Evolutionary conservation across 2,113 vertebrate species (phyloP), one percentile per base, ranked within the genome.

Genomic region (Glaucidium brasilianum): DNA sequence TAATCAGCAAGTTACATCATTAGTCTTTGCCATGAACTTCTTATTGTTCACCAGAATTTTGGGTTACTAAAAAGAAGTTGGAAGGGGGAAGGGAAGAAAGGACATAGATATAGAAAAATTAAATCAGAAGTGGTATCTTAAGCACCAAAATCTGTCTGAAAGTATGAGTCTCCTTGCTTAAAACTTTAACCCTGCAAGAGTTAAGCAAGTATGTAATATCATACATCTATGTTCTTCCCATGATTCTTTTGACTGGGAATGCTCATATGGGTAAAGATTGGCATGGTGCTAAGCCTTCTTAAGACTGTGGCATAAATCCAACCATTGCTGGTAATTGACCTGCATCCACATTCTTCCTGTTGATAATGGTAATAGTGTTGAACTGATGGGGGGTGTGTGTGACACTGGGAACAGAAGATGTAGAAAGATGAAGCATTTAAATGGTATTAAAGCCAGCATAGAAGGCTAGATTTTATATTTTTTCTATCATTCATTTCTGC

Each of bases 291-390:
- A 55, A 82, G 6, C 7, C 11, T 67, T 76, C 30, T 67, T 8
- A 63, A 41, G 43, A n/a, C 1, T 12, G 1, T 68, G 8, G 3
- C 30, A 69, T 59, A 59, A 80, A 68, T 85, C 25, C 16, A 67
- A 1, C 2, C 10, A 0, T 60, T 90, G 10, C 15, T 66, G 20
- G 10, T 35, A 12, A 53, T 2, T 5, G 1, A 18, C 37, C 21
- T 69, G 47, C 13, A 49, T 50, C 17, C 32, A 55, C 20, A 56
- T n/a, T 60, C 30, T 59, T 63, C 32, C n/a, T 60, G 17, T 13
- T 81, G 23, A 30, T 25, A 20, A 11, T 52, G 9, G 10, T 19
- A 43, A 32, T 30, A 10, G 5, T 69, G 29, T 50, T 80, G 55
- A 55, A 49, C 5, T 60, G 39, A 32, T 52, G 41, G 41, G 41